Evolutionary conservation across 2,888 invertebrate genomes (phyloP).

Genomic region (Marronus borbonicus): DNA sequence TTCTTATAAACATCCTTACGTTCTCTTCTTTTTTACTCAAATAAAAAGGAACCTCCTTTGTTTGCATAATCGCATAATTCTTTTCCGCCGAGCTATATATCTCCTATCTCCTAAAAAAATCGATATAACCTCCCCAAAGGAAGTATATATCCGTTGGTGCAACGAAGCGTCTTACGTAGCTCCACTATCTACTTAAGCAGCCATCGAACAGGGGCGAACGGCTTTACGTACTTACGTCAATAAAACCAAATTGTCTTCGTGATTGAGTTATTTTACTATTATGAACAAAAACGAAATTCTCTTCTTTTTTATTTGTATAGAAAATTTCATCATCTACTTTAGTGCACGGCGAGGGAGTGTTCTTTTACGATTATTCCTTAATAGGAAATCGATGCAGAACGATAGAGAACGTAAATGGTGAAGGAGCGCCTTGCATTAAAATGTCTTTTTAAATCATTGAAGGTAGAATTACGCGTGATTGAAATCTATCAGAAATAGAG

Average conservation of each 20-base stretch:
- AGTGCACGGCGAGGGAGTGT: conserved; percentile 4
- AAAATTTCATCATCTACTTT: conserved; percentile 25
- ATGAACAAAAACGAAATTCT: conserved; percentile 28
- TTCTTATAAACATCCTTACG: background rate
- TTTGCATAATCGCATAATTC: conserved; percentile 19
- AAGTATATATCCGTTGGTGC: conserved; percentile 12
- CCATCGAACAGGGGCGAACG: background rate
- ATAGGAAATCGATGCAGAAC: conserved; percentile 7
- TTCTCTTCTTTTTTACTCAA: background rate
- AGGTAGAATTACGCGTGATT: too few species aligned
- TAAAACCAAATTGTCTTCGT: conserved; percentile 16
- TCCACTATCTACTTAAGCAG: conserved; percentile 11
- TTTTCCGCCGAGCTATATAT: conserved; percentile 9
- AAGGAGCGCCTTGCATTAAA: too few species aligned
- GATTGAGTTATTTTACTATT: conserved; percentile 34
- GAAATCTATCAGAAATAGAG: too few species aligned
- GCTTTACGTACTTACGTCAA: conserved; percentile 13
- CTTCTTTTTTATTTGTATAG: conserved; percentile 1
- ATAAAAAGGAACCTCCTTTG: background rate
- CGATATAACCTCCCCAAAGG: background rate
- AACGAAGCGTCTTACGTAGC: conserved; percentile 15
- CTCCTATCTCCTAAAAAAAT: conserved; percentile 6
- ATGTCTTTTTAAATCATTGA: too few species aligned
- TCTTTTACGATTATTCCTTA: conserved; percentile 8
- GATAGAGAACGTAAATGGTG: too few species aligned